phyloP scores from a whole-genome alignment of 2,797 vertebrate genomes.

The Sebastes hubbsi region DNA sequence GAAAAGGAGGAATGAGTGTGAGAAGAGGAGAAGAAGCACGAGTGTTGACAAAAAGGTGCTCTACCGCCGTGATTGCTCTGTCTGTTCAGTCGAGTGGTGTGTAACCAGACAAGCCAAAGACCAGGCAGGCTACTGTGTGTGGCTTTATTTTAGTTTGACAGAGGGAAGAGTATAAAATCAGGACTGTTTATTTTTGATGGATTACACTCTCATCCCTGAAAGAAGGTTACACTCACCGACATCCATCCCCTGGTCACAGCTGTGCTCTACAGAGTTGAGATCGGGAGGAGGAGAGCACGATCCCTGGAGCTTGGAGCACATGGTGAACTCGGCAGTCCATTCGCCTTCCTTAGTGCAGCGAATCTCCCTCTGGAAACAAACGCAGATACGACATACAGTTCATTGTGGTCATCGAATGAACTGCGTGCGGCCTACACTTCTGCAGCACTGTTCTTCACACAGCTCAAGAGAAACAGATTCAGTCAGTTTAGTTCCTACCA shows the following conservation, averaged over 20 bases:
- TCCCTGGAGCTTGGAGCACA: constrained; percentile 88
- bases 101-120: background rate
- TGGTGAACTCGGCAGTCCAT: constrained; percentile 90
- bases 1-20: background rate
- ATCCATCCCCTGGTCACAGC: constrained; percentile 86
- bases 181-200: background rate
- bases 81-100: background rate
- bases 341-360: constrained; percentile 90
- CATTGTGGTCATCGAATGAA: background rate
- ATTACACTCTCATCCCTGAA: background rate
- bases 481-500: background rate
- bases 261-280: constrained; percentile 89
- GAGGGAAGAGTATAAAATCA: constrained; percentile 6
- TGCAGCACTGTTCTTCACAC: background rate
- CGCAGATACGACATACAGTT: background rate
- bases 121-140: background rate
- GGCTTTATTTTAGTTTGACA: constrained; percentile 22
- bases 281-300: constrained; percentile 83
- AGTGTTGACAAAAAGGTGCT: background rate
- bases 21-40: background rate
- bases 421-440: background rate
- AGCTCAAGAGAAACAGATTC: background rate
- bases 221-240: constrained; percentile 84
- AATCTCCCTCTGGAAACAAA: constrained; percentile 83
- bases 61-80: background rate